Evolutionary conservation across 2,797 vertebrate genomes (phyloP).

Genomic region (Rhynchotus rufescens): DNA sequence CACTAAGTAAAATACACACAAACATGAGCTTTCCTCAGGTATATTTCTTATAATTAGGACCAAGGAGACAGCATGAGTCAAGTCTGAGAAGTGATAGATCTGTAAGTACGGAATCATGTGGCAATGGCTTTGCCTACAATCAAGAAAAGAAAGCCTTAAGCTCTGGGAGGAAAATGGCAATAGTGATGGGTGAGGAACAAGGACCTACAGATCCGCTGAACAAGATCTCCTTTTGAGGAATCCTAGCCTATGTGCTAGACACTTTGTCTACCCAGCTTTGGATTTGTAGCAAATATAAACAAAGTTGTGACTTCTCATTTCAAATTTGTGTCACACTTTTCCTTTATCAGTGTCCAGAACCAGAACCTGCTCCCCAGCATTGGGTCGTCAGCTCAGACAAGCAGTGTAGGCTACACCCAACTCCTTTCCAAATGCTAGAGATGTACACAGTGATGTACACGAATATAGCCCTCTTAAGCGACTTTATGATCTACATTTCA

Average conservation of each 20-base stretch:
- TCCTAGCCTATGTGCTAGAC: background rate
- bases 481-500: background rate
- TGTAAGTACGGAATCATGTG: background rate
- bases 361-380: background rate
- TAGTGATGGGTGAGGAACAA: accelerated
- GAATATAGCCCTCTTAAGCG: background rate
- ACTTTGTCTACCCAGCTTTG: background rate
- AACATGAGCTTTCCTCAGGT: background rate
- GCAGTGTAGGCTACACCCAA: background rate
- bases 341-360: background rate
- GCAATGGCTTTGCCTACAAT: background rate
- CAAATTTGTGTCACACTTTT: background rate
- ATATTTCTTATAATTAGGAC: background rate
- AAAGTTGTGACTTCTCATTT: background rate
- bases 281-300: background rate
- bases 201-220: background rate
- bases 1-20: background rate
- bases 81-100: background rate
- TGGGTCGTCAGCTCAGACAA: background rate
- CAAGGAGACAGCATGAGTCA: background rate
- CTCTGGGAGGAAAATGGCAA: background rate
- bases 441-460: background rate
- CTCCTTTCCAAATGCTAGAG: background rate
- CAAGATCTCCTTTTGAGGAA: background rate
- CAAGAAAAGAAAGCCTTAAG: background rate